Evolutionary conservation across 1,140 invertebrate genomes (phyloP), one percentile per base, ranked within the genome.

Genomic region (Drosophila ercepeae): DNA sequence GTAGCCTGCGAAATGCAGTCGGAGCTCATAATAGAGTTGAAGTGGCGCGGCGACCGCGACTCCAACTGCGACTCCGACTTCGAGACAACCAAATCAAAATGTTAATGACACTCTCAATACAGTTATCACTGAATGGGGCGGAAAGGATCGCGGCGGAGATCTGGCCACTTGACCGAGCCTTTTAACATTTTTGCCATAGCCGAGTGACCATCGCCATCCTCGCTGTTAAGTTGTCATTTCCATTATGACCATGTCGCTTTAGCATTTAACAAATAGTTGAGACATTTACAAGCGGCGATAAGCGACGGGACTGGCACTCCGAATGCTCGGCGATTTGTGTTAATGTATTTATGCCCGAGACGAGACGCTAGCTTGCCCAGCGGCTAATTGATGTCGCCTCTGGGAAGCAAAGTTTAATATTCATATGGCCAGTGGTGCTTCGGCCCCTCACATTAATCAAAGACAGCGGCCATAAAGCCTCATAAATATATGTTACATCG

Each of bases 181-280:
- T 82, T 88, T 88, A 88, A 78, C 69, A 88, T 88, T 75, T 70
- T 79, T 86, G 81, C 67, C 71, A 72, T 75, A 42, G 36, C 13
- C 14, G 36, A 16, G n/a, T 16, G 36, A 54, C 52, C 60, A 41
- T 52, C 36, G n/a, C 36, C 65, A 45, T 41, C 54, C 52, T 65
- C 25, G 68, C 68, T 88, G 82, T 88, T 78, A 78, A 88, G 82
- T 90, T 90, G 88, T 90, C 88, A 90, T 83, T 90, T 90, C 88
- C 88, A 90, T 90, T 89, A 90, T 89, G 88, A 82, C 69, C 82
- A 88, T 90, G 88, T 90, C 88, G 88, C 83, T 89, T 90, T 90
- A 90, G 78, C 82, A 89, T 90, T 90, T 90, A 90, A 90, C 88
- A 90, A 90, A 90, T 90, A 90, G 88, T 90, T 90, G 88, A 90